Evolutionary conservation across 2,797 vertebrate genomes (phyloP).

Genomic region (Sebastes hubbsi): DNA sequence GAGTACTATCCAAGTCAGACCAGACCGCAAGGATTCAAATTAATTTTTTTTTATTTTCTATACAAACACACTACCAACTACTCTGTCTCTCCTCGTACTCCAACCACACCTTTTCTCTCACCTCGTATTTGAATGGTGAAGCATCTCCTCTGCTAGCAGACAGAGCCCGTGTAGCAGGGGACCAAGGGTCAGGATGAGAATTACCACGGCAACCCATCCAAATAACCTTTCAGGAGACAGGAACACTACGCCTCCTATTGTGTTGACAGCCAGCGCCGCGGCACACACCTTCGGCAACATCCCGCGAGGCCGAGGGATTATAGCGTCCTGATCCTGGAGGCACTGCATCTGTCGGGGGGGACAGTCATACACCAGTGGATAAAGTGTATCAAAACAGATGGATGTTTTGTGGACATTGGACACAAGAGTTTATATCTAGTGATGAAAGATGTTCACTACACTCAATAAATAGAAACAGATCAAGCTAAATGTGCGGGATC

Average conservation of each 20-base stretch:
- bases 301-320: conserved; percentile 69
- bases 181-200: conserved; percentile 57
- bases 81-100: too few relatives aligned
- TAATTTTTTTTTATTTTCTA: background rate
- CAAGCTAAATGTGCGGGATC: background rate
- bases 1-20: background rate
- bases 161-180: conserved; percentile 56
- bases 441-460: background rate
- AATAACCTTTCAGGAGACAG: conserved; percentile 27
- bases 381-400: too few relatives aligned
- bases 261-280: background rate
- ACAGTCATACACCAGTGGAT: background rate
- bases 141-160: conserved; percentile 60
- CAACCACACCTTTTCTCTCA: conserved; percentile 24
- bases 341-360: conserved; percentile 50
- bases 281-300: conserved; percentile 51
- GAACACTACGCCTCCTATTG: background rate
- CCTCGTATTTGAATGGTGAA: conserved; percentile 59
- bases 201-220: conserved; percentile 35
- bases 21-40: background rate
- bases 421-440: too few relatives aligned
- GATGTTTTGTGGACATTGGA: too few relatives aligned
- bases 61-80: too few relatives aligned
- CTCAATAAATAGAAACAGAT: background rate
- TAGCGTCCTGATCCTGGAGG: conserved; percentile 22